Evolutionary conservation across 2,797 vertebrate species (phyloP), one percentile per base, ranked within the genome.

Genomic region (Meriones psammophilus): DNA sequence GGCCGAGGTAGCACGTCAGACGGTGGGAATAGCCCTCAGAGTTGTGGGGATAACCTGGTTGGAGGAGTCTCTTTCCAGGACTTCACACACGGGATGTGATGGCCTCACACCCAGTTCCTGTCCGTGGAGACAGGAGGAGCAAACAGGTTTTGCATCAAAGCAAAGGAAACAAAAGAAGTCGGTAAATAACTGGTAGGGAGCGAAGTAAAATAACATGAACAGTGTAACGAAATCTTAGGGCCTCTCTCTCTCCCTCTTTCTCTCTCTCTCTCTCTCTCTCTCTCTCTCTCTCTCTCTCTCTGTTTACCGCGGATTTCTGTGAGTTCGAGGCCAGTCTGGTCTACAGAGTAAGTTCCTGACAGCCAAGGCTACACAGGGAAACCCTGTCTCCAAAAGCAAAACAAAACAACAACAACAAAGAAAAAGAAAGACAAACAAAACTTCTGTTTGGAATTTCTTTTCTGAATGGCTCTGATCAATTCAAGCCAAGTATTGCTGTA

Each of bases 251-350:
- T 13, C 50, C 33, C 7, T 10, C 30, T 60, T 3, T 39, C 39
- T 39, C 39, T 39, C 39, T 39, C 39, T 39, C 39, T 39, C 42
- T 42, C 42, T 42, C 9, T 66, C 73, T 13, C 50, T 46, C 7
- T 10, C 20, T 60, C 42, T 42, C 42, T 42, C 3, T 12, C 36
- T 24, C n/a, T 36, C 6, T 50, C 4, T 73, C 24, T 95, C 8
- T 93, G 80, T 18, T 90, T 85, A 71, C 20, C 36, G 92, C 73
- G 77, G 91, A 56, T 76, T 24, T 76, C 39, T 74, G 12, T 46
- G 73, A 76, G 24, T 76, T 46, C 24, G 24, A 28, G 73, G 73
- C 39, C 5, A 46, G 24, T 24, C 73, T 76, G 39, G 73, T 46
- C 39, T 76, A 76, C 24, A 76, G 73, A 26, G 39, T 39, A 7